These are phyloP conservation scores for Myoxocephalus aenaeus DNA, from an alignment of 2,797 vertebrate species.

Conservation along the genomic window DNA sequence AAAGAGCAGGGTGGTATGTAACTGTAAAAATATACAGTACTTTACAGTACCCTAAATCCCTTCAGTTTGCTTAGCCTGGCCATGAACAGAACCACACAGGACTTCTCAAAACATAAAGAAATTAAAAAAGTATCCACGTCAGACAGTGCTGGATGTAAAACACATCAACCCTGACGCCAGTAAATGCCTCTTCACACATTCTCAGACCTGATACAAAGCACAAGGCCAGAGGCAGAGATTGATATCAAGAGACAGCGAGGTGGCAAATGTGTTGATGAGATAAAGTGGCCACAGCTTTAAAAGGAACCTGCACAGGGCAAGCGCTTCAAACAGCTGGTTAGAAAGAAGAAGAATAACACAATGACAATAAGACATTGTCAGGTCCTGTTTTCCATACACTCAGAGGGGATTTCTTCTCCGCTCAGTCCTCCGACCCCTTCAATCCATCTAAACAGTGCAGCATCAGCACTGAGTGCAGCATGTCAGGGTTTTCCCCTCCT, in stretches of 20 bases:
- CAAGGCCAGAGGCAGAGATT: constrained; percentile 4
- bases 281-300: constrained; percentile 18
- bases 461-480: constrained; percentile 65
- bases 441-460: constrained; percentile 57
- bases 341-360: constrained; percentile 1
- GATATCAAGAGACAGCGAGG: constrained; percentile 5
- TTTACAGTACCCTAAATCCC: constrained; percentile 19
- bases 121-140: background rate
- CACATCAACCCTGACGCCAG: constrained; percentile 41
- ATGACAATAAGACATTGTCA: constrained; percentile 1
- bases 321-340: constrained; percentile 27
- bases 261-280: constrained; percentile 20
- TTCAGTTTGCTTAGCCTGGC: constrained; percentile 48
- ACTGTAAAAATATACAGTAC: constrained; percentile 59
- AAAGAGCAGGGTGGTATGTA: constrained; percentile 12
- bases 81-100: constrained; percentile 30
- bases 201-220: constrained; percentile 16
- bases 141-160: constrained; percentile 37
- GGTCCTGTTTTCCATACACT: constrained; percentile 51
- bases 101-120: constrained; percentile 38
- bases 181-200: constrained; percentile 34
- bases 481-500: constrained; percentile 74
- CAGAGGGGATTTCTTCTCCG: constrained; percentile 19
- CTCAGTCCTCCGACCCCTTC: constrained; percentile 40
- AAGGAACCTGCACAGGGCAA: constrained; percentile 19